Base-by-base conservation (phyloP, 2,888 invertebrate species). In the Stenolophus ochropezus region DNA sequence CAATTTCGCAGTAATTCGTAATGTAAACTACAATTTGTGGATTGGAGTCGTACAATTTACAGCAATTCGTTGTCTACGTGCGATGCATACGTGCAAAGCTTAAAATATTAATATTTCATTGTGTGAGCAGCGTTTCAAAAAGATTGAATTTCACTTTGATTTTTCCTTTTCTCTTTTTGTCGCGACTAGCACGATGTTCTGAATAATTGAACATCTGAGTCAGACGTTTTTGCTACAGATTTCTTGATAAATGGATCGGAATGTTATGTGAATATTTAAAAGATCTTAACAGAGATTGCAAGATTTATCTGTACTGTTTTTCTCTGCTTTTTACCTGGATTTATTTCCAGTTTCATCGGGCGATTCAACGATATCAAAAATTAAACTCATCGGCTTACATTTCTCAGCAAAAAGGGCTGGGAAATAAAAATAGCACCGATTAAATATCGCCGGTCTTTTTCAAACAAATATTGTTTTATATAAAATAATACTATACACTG, bases 121-220 rank as follows among this genome's bases (percentile, higher is more conserved):
- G 51, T 75, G 74, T 16, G 49, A 14, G 51, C 25, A 23, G 27
- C 53, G 53, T 75, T 75, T 75, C 51, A 53, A 75, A 42, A 75
- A 75, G 74, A 75, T 75, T 75, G 74, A 74, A 74, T 74, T 74
- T 74, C 47, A 49, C 51, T 74, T 74, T 51, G 25, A 42, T 74
- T 74, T 74, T 51, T 51, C 25, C 53, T 75, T 51, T 49, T 53
- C 51, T 75, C 42, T 69, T 69, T 69, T 69, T 69, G 69, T 69
- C 69, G 69, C 69, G 61, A 61, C 11, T 20, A 8, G 20, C 53
- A 51, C 74, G 74, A 4, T 75, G 51, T 75, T 49, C 51, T 75
- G 74, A 75, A 75, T 75, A 75, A 75, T 75, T 75, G 74, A 75
- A 75, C 74, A 75, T 75, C 74, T 75, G 74, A 49, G 51, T 51